Evolutionary conservation across 23 tunicate species (phyloP).

Genomic region (Aplidium turbinatum): DNA sequence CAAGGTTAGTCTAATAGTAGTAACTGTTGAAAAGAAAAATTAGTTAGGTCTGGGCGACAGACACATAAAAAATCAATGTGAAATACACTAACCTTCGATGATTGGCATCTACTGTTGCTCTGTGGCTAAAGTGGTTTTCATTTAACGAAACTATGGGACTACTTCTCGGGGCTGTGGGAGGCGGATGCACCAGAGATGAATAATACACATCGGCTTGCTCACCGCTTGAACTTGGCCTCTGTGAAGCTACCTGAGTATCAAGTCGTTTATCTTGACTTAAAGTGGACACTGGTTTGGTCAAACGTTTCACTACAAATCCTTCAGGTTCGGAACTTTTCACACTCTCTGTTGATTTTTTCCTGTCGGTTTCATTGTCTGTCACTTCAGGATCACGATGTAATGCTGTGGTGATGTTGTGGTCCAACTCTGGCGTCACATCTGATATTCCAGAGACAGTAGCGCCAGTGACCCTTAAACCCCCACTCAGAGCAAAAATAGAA

Average conservation of each 20-base stretch:
- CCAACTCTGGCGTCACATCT: conserved; percentile 9
- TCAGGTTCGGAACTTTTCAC: not conserved
- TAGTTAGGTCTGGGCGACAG: too few species aligned
- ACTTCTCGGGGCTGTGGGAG: conserved; percentile 44
- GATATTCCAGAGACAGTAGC: conserved; percentile 10
- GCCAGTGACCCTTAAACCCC: conserved; percentile 32
- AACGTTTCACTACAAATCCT: conserved; percentile 30
- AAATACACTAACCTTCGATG: too few species aligned
- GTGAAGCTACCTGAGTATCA: not conserved
- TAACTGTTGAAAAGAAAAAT: too few species aligned
- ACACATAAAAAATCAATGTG: too few species aligned
- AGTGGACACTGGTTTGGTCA: not conserved
- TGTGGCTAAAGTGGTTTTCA: not conserved
- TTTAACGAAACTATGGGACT: conserved; percentile 20
- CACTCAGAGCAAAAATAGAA: not conserved
- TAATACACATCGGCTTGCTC: not conserved
- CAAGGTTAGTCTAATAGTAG: too few species aligned
- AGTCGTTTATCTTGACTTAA: not conserved
- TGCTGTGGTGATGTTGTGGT: not conserved
- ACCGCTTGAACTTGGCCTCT: not conserved
- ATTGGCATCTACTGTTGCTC: not conserved
- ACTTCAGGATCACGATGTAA: not conserved
- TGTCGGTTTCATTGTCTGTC: not conserved
- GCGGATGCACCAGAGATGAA: conserved; percentile 1
- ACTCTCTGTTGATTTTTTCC: not conserved